A percentile compares a stretch with the other conserved stretches of the same genome.
phyloP scores from a whole-genome alignment of 2,113 vertebrate species.

The Microtus richardsoni region DNA sequence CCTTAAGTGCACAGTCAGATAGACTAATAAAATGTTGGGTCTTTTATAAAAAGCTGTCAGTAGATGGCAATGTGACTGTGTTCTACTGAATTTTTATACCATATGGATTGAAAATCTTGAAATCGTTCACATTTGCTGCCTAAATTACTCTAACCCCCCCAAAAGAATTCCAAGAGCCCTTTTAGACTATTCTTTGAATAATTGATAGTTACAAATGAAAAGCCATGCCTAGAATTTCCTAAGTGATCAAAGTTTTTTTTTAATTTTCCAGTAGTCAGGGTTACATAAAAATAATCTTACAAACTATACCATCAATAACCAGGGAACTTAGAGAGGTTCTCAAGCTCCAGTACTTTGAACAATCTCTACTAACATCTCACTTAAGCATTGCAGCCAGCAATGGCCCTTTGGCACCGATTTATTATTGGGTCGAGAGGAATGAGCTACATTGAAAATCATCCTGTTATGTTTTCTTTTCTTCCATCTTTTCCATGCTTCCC shows the following conservation, averaged over 20 bases:
- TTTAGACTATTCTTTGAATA: constrained; percentile 88
- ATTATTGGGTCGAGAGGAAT: constrained; percentile 75
- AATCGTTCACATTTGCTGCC: constrained; percentile 83
- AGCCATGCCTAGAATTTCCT: constrained; percentile 84
- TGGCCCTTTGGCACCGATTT: constrained; percentile 53
- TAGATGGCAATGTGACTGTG: constrained; percentile 91
- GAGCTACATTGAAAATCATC: background rate
- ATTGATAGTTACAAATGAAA: constrained; percentile 89
- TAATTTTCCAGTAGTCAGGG: constrained; percentile 84
- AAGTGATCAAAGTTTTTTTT: constrained; percentile 87
- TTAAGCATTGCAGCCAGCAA: constrained; percentile 52
- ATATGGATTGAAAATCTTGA: constrained; percentile 67
- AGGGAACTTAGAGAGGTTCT: constrained; percentile 61
- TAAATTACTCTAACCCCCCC: constrained; percentile 83
- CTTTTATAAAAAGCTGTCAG: constrained; percentile 85
- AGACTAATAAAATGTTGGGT: constrained; percentile 62
- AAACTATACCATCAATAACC: constrained; percentile 78
- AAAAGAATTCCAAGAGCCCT: constrained; percentile 80
- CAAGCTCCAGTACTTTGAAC: constrained; percentile 58
- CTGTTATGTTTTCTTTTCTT: background rate
- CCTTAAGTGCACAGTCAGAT: constrained; percentile 63
- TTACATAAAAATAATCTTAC: constrained; percentile 82
- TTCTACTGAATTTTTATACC: constrained; percentile 79
- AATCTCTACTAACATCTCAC: constrained; percentile 70
- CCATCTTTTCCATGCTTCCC: background rate